A percentile compares a stretch with the other conserved stretches of the same genome.
Conservation (phyloP, 2,888 invertebrate genomes). For the Drosophila meridiana region DNA sequence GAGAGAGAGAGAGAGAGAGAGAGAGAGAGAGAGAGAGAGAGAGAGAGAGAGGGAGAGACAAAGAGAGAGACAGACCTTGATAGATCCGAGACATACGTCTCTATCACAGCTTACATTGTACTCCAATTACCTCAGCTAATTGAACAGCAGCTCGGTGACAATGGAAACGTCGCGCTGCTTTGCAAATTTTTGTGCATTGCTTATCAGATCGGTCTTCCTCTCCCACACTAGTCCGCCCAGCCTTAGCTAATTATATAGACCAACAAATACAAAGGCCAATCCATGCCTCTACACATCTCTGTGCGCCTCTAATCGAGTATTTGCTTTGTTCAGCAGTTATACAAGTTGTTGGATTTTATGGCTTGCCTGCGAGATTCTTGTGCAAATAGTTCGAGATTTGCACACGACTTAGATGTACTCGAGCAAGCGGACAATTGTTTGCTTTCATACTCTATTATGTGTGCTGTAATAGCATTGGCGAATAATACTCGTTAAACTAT, state of each 20-base stretch:
- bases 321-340: conserved; percentile 34
- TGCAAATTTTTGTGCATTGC: conserved; percentile 40
- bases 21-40: conserved; percentile 1
- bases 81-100: conserved; percentile 23
- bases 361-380: conserved; percentile 40
- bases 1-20: conserved; percentile 2
- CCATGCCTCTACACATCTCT: not conserved
- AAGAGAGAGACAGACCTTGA: conserved; percentile 20
- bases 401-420: conserved; percentile 16
- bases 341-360: conserved; percentile 44
- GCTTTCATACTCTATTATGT: conserved; percentile 1
- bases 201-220: conserved; percentile 29
- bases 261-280: conserved; percentile 38
- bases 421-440: conserved; percentile 3
- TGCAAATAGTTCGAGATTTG: conserved; percentile 47
- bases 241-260: conserved; percentile 62
- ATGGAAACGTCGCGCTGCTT: conserved; percentile 36
- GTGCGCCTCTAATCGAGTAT: conserved; percentile 29
- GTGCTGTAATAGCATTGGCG: conserved; percentile 2
- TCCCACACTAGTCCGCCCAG: conserved; percentile 23
- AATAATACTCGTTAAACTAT: conserved; percentile 2
- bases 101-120: conserved; percentile 52
- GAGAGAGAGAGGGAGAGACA: not conserved
- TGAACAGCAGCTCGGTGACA: conserved; percentile 72
- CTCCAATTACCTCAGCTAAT: conserved; percentile 68